Evolutionary conservation across 2,113 vertebrate genomes (phyloP).

Genomic region (Toxotes jaculatrix): DNA sequence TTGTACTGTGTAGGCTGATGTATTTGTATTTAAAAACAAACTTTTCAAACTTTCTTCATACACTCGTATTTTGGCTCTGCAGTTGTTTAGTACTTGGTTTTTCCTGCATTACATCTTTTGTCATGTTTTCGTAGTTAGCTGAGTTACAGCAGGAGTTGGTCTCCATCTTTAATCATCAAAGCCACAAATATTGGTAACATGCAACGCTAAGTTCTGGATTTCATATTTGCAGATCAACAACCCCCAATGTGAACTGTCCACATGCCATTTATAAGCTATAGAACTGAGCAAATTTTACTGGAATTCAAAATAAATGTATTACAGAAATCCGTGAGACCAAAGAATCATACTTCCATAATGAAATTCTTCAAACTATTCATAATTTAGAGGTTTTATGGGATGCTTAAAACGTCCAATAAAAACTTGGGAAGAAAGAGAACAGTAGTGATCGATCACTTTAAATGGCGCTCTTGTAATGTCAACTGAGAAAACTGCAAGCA

Average conservation of each 20-base stretch:
- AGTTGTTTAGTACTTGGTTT: constrained; percentile 1
- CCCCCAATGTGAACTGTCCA: constrained; percentile 16
- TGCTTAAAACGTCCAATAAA: too few relatives aligned
- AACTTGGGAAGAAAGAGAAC: neutral
- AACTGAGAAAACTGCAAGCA: neutral
- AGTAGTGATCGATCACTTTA: constrained; percentile 15
- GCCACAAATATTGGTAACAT: constrained; percentile 34
- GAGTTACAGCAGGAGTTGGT: neutral
- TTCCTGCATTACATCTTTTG: neutral
- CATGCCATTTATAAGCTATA: neutral
- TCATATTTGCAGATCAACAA: neutral
- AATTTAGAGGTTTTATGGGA: neutral
- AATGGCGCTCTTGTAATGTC: neutral
- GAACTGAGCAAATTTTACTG: neutral
- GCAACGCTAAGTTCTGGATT: neutral
- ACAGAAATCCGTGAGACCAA: neutral
- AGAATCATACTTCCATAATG: neutral
- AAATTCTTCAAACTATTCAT: neutral
- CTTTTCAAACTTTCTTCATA: neutral
- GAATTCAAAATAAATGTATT: neutral
- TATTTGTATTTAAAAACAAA: neutral
- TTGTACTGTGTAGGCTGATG: neutral
- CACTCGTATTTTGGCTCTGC: constrained; percentile 4
- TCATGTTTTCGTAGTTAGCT: constrained; percentile 29
- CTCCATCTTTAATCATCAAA: constrained; percentile 32